Conservation (phyloP, 2,797 vertebrate genomes). For the Anolis apletophallus region DNA sequence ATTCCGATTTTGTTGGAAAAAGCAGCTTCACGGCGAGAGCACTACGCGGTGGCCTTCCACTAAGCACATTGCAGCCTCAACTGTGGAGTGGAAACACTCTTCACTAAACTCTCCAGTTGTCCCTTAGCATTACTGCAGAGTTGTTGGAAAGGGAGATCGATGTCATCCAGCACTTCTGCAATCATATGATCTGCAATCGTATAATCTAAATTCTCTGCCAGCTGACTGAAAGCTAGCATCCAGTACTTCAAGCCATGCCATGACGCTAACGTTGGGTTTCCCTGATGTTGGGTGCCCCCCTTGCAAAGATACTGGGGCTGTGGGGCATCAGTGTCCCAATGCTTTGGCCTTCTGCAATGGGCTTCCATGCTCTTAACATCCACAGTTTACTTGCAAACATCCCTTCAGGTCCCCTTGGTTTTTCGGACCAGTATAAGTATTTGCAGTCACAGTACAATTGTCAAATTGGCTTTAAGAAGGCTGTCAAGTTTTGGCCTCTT, state of each 20-base stretch:
- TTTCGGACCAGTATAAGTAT: no score
- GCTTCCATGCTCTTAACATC: neutral
- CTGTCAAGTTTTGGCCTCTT: neutral
- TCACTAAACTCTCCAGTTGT: neutral
- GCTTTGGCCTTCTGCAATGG: neutral
- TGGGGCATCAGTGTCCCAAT: no score
- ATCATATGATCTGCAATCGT: neutral
- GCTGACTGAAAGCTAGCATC: neutral
- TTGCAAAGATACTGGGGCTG: neutral
- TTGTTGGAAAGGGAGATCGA: neutral
- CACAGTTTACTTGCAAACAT: fast-evolving
- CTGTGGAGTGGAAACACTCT: constrained; percentile 22
- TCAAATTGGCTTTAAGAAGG: neutral
- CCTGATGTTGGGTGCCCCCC: neutral
- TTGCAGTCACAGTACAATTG: neutral
- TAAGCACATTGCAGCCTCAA: neutral
- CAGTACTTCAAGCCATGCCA: neutral
- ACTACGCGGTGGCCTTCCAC: constrained; percentile 43
- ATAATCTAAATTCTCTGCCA: neutral
- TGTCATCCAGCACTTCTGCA: neutral
- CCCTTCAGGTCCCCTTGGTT: neutral
- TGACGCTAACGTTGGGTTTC: neutral
- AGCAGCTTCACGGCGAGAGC: constrained; percentile 41
- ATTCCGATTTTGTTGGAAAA: neutral
- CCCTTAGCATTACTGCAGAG: neutral